A percentile compares a stretch with the other conserved stretches of the same genome.
Evolutionary conservation across 2,888 invertebrate genomes (phyloP).

Genomic region (Empis stercorea): DNA sequence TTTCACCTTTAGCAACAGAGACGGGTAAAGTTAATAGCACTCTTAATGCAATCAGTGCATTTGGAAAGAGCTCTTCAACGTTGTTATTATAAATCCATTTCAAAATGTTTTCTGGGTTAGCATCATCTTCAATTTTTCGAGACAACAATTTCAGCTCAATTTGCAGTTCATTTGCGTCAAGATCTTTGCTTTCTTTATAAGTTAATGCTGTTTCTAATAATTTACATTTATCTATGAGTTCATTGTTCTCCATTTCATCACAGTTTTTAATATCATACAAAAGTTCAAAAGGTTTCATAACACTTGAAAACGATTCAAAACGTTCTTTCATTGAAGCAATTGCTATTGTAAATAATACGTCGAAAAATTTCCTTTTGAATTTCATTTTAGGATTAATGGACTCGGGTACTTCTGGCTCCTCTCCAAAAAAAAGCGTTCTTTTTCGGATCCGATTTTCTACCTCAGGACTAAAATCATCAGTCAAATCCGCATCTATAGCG

Average conservation of each 20-base stretch:
- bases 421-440: neutral
- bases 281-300: constrained; percentile 1
- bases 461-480: neutral
- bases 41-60: neutral
- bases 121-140: neutral
- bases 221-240: neutral
- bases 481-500: neutral
- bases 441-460: neutral
- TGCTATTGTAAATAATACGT: neutral
- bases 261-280: neutral
- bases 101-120: neutral
- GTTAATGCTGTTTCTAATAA: neutral
- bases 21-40: constrained; percentile 1
- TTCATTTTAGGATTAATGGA: neutral
- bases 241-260: constrained; percentile 3
- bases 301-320: neutral
- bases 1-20: neutral
- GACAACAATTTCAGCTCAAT: constrained; percentile 2
- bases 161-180: constrained; percentile 2
- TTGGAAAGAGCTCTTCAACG: neutral
- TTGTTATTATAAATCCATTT: neutral
- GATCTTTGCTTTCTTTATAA: constrained; percentile 3
- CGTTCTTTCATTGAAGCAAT: neutral
- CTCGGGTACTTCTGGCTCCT: neutral
- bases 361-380: neutral